Evolutionary conservation across 2,797 vertebrate species (phyloP).

Genomic region (Mareca penelope): DNA sequence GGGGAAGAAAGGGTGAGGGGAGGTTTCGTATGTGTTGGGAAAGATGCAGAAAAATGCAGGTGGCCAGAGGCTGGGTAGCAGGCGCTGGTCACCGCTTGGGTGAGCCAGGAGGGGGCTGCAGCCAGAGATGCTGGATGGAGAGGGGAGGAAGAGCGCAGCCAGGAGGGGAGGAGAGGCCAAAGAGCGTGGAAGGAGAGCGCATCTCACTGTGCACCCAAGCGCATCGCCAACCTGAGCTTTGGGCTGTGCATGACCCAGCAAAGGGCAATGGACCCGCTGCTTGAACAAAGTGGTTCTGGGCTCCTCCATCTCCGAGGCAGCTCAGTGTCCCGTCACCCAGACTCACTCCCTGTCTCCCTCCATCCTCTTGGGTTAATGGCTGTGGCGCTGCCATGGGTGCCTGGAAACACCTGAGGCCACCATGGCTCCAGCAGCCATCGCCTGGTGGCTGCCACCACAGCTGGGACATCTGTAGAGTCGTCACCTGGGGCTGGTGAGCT

Average conservation of each 20-base stretch:
- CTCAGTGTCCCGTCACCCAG: background rate
- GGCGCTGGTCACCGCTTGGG: background rate
- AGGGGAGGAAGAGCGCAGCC: constrained; percentile 1
- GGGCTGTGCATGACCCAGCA: background rate
- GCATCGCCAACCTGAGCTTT: background rate
- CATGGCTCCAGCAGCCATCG: background rate
- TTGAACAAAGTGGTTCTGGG: background rate
- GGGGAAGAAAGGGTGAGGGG: background rate
- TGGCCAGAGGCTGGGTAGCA: background rate
- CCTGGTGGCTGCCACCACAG: background rate
- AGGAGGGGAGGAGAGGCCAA: background rate
- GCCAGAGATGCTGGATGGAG: background rate
- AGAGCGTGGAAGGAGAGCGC: background rate
- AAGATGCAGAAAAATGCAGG: background rate
- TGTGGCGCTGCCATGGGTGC: background rate
- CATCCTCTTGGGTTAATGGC: background rate
- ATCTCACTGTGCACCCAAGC: background rate
- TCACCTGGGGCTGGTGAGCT: accelerated
- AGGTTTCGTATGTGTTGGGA: background rate
- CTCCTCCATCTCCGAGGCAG: background rate
- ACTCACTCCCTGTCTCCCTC: background rate
- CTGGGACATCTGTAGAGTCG: accelerated
- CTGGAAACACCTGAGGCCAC: background rate
- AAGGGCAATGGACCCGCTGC: background rate
- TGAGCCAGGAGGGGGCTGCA: background rate